Conservation (phyloP, 2,797 vertebrate species). For the Sebastes kiyomatsui region DNA sequence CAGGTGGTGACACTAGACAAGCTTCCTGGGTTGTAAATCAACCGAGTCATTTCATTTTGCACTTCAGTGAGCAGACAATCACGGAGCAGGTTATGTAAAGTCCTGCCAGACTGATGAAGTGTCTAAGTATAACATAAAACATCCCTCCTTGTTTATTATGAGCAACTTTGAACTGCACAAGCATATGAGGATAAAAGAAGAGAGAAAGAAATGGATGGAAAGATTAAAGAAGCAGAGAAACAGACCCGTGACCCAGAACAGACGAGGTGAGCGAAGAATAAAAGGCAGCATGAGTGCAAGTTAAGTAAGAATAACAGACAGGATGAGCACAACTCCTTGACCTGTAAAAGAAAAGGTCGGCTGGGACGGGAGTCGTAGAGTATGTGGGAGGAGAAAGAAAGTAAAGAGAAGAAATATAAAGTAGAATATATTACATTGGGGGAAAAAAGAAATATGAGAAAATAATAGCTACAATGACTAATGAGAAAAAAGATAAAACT, state of each 20-base stretch:
- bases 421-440: not conserved
- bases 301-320: not conserved
- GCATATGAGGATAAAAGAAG: not conserved
- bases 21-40: not conserved
- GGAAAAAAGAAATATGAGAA: not conserved
- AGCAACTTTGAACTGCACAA: not conserved
- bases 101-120: not conserved
- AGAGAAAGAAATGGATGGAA: not conserved
- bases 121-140: not conserved
- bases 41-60: not conserved
- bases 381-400: not conserved
- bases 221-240: not conserved
- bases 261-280: not conserved
- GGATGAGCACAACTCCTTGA: not conserved
- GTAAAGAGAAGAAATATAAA: not conserved
- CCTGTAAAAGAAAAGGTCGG: not conserved
- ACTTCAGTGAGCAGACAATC: not conserved
- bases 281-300: not conserved
- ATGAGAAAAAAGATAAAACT: constrained; percentile 52
- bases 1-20: constrained; percentile 9
- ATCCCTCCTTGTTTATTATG: not conserved
- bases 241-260: not conserved
- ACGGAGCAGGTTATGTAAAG: not conserved
- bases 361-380: not conserved
- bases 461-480: constrained; percentile 30